Percentiles rank a stretch among this genome's conserved stretches.
Evolutionary conservation across 2,113 vertebrate genomes (phyloP).

Genomic region (Campylomormyrus tamandua): DNA sequence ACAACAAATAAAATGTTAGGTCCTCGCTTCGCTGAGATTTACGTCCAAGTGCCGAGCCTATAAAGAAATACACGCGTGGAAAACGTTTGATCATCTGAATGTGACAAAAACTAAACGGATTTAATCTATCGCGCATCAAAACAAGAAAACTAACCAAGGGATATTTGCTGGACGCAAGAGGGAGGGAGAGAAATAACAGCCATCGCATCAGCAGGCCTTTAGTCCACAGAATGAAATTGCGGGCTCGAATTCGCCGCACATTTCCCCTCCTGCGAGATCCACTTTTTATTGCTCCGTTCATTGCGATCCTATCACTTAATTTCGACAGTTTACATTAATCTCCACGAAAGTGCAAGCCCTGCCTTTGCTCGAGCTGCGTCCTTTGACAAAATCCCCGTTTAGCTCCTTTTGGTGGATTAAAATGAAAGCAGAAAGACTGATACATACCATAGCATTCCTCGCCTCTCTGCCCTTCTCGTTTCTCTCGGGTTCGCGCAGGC

Average conservation of each 20-base stretch:
- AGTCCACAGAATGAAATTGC: conserved; percentile 12
- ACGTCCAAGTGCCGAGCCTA: neutral
- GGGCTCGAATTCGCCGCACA: conserved; percentile 39
- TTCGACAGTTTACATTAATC: conserved; percentile 3
- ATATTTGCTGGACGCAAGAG: neutral
- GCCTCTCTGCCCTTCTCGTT: conserved; percentile 29
- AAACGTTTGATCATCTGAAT: neutral
- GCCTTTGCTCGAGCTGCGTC: neutral
- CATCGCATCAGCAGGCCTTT: conserved; percentile 6
- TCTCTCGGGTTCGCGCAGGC: conserved; percentile 35
- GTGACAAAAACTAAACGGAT: neutral
- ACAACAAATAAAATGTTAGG: neutral
- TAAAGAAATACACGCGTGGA: neutral
- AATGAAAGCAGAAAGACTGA: conserved; percentile 30
- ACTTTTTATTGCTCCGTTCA: conserved; percentile 40
- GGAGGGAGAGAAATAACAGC: neutral
- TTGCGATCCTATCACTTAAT: conserved; percentile 29
- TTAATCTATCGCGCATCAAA: neutral
- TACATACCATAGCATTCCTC: conserved; percentile 64
- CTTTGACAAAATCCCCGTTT: neutral
- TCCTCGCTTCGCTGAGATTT: neutral
- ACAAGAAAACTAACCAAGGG: conserved; percentile 11
- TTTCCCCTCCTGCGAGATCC: conserved; percentile 31
- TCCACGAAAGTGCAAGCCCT: neutral
- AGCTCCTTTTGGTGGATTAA: neutral